Evolutionary conservation across 2,797 vertebrate genomes (phyloP).

Genomic region (Synaphobranchus kaupii): DNA sequence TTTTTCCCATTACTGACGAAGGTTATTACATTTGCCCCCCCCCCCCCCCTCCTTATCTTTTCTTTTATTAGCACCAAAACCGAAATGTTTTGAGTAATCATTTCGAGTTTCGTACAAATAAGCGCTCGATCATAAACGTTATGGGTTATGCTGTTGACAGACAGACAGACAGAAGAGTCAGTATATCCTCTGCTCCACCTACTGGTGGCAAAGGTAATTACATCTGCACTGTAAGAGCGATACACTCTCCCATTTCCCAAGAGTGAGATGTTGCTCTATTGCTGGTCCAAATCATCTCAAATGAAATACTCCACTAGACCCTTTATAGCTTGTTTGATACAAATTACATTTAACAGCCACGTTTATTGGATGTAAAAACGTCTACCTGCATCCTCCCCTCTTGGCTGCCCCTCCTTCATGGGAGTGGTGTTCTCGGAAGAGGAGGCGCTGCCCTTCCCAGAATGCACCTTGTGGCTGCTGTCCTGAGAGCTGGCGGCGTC

Average conservation of each 20-base stretch:
- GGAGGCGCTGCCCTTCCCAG: constrained; percentile 73
- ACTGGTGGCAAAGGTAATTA: not conserved
- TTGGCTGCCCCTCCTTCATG: constrained; percentile 75
- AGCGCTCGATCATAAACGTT: not conserved
- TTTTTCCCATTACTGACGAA: not conserved
- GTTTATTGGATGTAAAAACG: not conserved
- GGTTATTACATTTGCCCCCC: not conserved
- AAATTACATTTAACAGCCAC: not conserved
- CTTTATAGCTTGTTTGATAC: not conserved
- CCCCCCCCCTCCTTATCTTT: too few relatives aligned
- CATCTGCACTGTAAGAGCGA: not conserved
- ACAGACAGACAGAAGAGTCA: not conserved
- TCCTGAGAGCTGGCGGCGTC: constrained; percentile 90
- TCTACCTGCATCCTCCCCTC: constrained; percentile 82
- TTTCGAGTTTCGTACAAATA: not conserved
- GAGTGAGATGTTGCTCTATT: not conserved
- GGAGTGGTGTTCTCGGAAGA: constrained; percentile 71
- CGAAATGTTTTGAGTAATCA: not conserved
- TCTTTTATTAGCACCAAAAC: not conserved
- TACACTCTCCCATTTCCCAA: too few relatives aligned
- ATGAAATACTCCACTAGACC: not conserved
- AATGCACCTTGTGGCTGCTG: constrained; percentile 79
- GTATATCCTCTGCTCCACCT: not conserved
- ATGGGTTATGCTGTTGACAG: not conserved
- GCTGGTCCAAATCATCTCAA: not conserved